Percentiles rank a stretch among this genome's conserved stretches.
phyloP scores from a whole-genome alignment of 2,797 vertebrate species.

The Falco rusticolus region DNA sequence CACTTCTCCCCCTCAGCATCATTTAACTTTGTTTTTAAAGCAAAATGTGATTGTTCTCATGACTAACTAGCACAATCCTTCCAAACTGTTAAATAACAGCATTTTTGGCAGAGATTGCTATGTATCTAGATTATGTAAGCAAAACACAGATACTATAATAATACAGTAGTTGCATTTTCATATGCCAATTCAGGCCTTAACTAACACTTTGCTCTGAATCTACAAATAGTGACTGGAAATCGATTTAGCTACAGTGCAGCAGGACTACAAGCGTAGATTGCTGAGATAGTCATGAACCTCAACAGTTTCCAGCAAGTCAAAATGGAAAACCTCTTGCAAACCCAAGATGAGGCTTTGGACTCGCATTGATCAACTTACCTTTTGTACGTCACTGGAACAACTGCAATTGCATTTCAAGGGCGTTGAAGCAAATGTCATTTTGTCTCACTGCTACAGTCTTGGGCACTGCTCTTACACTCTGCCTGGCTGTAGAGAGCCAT shows the following conservation, averaged over 20 bases:
- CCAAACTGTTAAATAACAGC: background rate
- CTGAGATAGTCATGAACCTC: background rate
- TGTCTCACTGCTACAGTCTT: background rate
- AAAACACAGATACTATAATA: background rate
- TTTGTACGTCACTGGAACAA: background rate
- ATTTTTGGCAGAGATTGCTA: background rate
- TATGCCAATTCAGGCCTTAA: background rate
- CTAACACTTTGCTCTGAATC: background rate
- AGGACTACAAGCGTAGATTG: background rate
- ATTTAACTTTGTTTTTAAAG: background rate
- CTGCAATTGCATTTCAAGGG: background rate
- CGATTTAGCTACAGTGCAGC: background rate
- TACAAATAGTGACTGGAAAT: background rate
- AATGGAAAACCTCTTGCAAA: background rate
- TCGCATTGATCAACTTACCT: background rate
- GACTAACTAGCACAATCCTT: background rate
- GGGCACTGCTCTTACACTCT: background rate
- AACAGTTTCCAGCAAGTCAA: background rate
- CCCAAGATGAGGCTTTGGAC: background rate
- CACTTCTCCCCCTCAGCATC: constrained; percentile 17
- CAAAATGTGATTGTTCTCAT: background rate
- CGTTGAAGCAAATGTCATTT: background rate
- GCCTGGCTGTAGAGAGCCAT: background rate
- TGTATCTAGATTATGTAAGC: background rate
- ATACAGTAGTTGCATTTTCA: background rate